Conservation (phyloP, 2,113 vertebrate genomes). For the Ptychochromis oligacanthus region DNA sequence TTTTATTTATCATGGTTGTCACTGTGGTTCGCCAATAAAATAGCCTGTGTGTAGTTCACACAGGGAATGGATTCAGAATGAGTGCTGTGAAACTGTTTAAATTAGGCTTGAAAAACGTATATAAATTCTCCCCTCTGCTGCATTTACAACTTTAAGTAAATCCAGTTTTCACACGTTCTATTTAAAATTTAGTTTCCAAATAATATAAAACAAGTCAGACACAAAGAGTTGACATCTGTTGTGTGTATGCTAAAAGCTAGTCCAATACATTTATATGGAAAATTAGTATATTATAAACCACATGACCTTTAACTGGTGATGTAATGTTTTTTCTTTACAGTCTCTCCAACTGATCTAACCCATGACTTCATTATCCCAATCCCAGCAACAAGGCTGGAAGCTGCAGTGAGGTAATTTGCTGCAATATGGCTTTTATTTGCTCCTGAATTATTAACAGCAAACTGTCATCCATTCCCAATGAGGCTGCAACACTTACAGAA, state of each 20-base stretch:
- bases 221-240: constrained; percentile 9
- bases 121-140: constrained; percentile 31
- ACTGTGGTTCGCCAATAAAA: constrained; percentile 53
- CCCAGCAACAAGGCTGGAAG: constrained; percentile 34
- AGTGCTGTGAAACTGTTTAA: constrained; percentile 40
- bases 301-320: constrained; percentile 38
- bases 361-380: constrained; percentile 61
- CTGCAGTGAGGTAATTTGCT: constrained; percentile 54
- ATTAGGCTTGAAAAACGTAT: constrained; percentile 32
- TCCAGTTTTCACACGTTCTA: background rate
- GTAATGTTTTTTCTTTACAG: constrained; percentile 45
- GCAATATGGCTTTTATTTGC: constrained; percentile 58
- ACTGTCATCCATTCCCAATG: constrained; percentile 12
- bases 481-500: constrained; percentile 14
- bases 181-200: constrained; percentile 9
- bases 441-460: constrained; percentile 51
- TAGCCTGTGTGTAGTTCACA: constrained; percentile 32
- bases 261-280: constrained; percentile 45
- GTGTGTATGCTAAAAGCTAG: constrained; percentile 26
- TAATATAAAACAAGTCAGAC: constrained; percentile 35
- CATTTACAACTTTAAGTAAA: constrained; percentile 26
- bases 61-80: constrained; percentile 37
- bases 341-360: constrained; percentile 41
- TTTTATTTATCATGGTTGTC: constrained; percentile 65
- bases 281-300: constrained; percentile 25